Percentiles rank a stretch among this genome's conserved stretches.
These are phyloP conservation scores for Sceloporus tristichus DNA, from an alignment of 2,113 vertebrate species.

Conservation along the genomic window DNA sequence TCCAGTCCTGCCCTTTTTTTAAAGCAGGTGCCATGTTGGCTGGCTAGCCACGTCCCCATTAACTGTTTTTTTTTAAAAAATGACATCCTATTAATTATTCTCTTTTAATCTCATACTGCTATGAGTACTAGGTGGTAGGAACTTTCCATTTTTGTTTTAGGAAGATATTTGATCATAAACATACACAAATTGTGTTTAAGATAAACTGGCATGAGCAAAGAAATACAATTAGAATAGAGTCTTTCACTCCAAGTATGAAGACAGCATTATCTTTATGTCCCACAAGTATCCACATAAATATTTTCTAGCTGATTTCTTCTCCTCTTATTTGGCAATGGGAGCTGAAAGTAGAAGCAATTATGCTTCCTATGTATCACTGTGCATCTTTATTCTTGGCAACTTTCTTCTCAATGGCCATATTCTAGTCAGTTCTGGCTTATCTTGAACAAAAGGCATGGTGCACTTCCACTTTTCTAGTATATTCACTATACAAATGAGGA, in stretches of 20 bases:
- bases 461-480: background rate
- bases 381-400: background rate
- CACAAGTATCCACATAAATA: background rate
- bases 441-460: background rate
- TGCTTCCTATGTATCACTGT: too few species aligned
- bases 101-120: background rate
- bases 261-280: background rate
- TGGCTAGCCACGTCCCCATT: background rate
- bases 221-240: background rate
- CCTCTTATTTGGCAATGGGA: background rate
- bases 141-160: background rate
- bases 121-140: background rate
- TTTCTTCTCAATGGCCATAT: background rate
- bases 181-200: background rate
- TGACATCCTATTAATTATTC: background rate
- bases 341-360: background rate
- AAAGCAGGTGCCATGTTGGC: too few species aligned
- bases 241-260: background rate
- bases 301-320: background rate
- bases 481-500: background rate
- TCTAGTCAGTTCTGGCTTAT: background rate
- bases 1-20: too few species aligned
- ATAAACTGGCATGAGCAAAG: background rate
- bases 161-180: background rate
- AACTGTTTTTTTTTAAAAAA: background rate